phyloP scores from a whole-genome alignment of 2,888 invertebrate species.

The Temnothorax rugatulus region DNA sequence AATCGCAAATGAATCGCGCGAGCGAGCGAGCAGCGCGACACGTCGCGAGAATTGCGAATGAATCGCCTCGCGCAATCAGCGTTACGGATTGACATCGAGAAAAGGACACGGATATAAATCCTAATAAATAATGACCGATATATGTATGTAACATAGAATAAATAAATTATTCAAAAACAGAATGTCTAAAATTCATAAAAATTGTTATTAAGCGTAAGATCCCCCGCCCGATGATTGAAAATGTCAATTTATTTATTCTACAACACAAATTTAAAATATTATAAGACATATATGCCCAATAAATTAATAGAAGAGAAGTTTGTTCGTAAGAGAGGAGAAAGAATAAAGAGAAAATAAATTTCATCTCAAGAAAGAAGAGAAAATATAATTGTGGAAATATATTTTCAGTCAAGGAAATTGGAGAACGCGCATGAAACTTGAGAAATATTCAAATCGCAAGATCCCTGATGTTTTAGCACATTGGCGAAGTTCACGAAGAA shows the following conservation, averaged over 20 bases:
- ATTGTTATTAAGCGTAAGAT: background rate
- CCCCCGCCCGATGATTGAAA: background rate
- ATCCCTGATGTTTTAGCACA: background rate
- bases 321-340: background rate
- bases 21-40: background rate
- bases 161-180: background rate
- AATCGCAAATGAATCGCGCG: conserved; percentile 51
- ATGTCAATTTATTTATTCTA: background rate
- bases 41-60: conserved; percentile 40
- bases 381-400: background rate
- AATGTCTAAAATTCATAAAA: background rate
- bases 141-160: background rate
- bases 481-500: background rate
- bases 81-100: background rate
- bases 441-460: background rate
- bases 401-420: background rate
- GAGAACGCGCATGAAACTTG: background rate
- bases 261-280: background rate
- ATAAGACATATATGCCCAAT: background rate
- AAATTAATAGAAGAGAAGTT: background rate
- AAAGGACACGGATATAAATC: background rate
- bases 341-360: background rate
- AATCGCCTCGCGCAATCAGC: conserved; percentile 24
- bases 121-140: no score
- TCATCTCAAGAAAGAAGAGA: background rate